Base-by-base conservation (phyloP, 2,888 invertebrate genomes). In the Cerastis rubricosa region DNA sequence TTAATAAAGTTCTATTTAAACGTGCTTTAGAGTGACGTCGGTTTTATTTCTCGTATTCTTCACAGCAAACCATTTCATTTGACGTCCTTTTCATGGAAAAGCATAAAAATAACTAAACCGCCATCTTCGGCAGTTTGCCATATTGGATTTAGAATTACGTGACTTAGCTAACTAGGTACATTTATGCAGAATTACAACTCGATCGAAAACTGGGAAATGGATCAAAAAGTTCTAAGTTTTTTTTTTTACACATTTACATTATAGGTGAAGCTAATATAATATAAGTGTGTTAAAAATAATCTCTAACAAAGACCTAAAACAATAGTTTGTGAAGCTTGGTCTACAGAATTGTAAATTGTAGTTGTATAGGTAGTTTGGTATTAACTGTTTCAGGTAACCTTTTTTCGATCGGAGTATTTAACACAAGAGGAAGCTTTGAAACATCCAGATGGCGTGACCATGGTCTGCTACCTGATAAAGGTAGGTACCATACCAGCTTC, bases 391-490 rank as follows among this genome's bases (percentile, higher is more conserved):
- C 59, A 85, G 96, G 96, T 94, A 0, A 94, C 94, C 2, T 96
- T 94, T 88, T 98, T 97, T 89, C 97, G 97, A 88, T 95, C 97
- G 19, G 95, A 97, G 79, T 98, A 98, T 88, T 85, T 97, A 82
- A 97, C 97, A 0, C 97, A 97, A 89, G 96, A 97, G 80, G 96
- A 96, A 59, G 98, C 98, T 0, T 86, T 97, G 22, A 95, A 94
- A 49, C 96, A 97, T 89, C 91, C 94, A 2, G 98, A 98, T 84
- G 97, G 97, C 6, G 96, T 97, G 9, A 94, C 96, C 0, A 97
- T 97, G 80, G 71, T 98, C 40, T 97, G 97, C 71, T 98, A 97
- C 87, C 90, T 98, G 11, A 97, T 97, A 61, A 97, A 96, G 94
- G 97, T 97, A 59, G 29, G 17, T 17, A 19, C 9, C 9, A 19